Evolutionary conservation across 92 coral and sea anemone species (phyloP), one percentile per base, ranked within the genome.

Genomic region (Heteractis magnifica): DNA sequence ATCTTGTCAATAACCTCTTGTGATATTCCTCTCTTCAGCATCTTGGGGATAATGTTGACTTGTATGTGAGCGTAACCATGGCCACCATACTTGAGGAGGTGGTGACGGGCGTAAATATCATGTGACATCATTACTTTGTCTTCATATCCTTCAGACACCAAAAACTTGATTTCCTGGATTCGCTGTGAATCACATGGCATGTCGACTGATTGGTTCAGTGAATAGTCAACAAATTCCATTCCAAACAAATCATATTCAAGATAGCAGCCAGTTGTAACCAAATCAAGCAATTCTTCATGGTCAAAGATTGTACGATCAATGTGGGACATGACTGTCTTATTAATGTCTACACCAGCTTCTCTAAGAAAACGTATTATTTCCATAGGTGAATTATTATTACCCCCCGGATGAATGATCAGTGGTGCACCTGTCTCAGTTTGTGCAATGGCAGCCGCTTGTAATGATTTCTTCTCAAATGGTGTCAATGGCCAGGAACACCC

Each of bases 281-380:
- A 83, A 34, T 94, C 98, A n/a, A 92, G 14, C 9, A 94, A 81
- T 59, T 85, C 84, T 15, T 84, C 84, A n/a, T 72, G 81, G 81
- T 88, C 90, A 79, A 81, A 83, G 10, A 92, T 78, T 51, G 94
- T 92, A 76, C 91, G 94, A 80, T 94, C 95, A 70, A 91, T 84
- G 77, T 94, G 98, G 14, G 94, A 90, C 90, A 94, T 94, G 51
- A 94, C 92, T 3, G 95, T 92, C 77, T 81, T 87, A 65, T 84
- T 85, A 74, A 89, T 85, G 81, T 94, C 95, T 21, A 90, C 95
- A 64, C 95, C 95, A 23, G 91, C 91, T 81, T 94, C 98, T 81
- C 88, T 92, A n/a, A 94, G 89, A 64, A 94, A 86, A 15, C 90
- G 89, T 76, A 94, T 83, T 9, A 92, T 85, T 80, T 92, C 98